These are phyloP conservation scores for Benthosema pterotum DNA, from an alignment of 2,797 vertebrate species.

Conservation along the genomic window DNA sequence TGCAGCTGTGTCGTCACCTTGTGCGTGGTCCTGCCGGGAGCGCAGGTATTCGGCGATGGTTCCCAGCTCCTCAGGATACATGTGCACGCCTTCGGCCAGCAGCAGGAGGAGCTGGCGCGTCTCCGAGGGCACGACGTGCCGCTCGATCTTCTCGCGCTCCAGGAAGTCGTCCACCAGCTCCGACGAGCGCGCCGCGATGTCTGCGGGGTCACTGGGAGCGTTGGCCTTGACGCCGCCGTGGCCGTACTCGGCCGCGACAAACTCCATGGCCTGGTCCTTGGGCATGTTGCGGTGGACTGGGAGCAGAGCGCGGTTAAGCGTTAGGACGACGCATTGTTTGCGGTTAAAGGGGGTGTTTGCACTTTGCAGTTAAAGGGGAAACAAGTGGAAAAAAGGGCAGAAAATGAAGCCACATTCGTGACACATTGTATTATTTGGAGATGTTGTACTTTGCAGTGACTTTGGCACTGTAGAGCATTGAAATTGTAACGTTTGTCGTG, in stretches of 20 bases:
- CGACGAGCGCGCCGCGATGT: constrained; percentile 75
- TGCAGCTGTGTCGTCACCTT: constrained; percentile 76
- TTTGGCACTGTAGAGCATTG: neutral
- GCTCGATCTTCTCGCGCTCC: constrained; percentile 70
- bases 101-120: constrained; percentile 78
- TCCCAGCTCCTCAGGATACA: constrained; percentile 75
- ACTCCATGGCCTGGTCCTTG: constrained; percentile 82
- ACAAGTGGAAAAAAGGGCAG: constrained; percentile 22
- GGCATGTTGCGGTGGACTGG: constrained; percentile 81
- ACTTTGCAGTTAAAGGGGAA: constrained; percentile 10
- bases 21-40: constrained; percentile 73
- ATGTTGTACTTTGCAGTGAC: neutral
- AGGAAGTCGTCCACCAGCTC: constrained; percentile 81
- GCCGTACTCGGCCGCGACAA: constrained; percentile 73
- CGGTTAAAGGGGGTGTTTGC: constrained; percentile 1
- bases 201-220: constrained; percentile 62
- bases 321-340: constrained; percentile 29
- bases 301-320: constrained; percentile 40
- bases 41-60: constrained; percentile 70
- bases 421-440: constrained; percentile 1
- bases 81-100: constrained; percentile 75
- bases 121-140: constrained; percentile 72
- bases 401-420: neutral
- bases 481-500: too few species aligned
- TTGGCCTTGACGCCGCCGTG: constrained; percentile 60